A percentile compares a stretch with the other conserved stretches of the same genome.
phyloP scores from a whole-genome alignment of 2,113 vertebrate species.

The Crotalus horridus region DNA sequence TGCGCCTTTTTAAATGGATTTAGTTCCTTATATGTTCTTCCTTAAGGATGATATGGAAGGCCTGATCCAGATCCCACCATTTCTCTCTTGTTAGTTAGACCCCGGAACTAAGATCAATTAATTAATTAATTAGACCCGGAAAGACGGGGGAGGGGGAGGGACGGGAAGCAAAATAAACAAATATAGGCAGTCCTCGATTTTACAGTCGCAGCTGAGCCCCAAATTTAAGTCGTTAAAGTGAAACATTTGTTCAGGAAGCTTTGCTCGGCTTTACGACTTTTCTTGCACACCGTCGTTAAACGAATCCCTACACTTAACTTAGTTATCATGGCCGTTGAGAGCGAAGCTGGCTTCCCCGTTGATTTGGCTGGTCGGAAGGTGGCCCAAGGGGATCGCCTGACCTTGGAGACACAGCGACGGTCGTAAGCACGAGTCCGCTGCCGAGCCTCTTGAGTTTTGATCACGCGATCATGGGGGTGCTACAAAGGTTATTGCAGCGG shows the following conservation, averaged over 20 bases:
- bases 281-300: neutral
- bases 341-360: neutral
- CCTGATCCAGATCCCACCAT: neutral
- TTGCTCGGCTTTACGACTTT: neutral
- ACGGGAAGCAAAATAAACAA: neutral
- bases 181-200: neutral
- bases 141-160: neutral
- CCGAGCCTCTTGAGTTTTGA: neutral
- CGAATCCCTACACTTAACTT: too few species aligned
- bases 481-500: neutral
- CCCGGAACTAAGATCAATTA: neutral
- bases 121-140: neutral
- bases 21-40: neutral
- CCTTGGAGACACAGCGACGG: neutral
- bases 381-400: neutral
- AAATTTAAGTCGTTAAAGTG: too few species aligned
- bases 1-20: neutral
- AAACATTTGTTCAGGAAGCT: too few species aligned
- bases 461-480: neutral
- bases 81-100: neutral
- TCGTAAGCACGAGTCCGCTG: accelerated
- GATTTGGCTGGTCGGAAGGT: neutral
- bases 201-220: too few species aligned
- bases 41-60: neutral
- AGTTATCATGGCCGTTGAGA: too few species aligned